A percentile compares a stretch with the other conserved stretches of the same genome.
Evolutionary conservation across 2,113 vertebrate species (phyloP).

Genomic region (Urocolius indicus): DNA sequence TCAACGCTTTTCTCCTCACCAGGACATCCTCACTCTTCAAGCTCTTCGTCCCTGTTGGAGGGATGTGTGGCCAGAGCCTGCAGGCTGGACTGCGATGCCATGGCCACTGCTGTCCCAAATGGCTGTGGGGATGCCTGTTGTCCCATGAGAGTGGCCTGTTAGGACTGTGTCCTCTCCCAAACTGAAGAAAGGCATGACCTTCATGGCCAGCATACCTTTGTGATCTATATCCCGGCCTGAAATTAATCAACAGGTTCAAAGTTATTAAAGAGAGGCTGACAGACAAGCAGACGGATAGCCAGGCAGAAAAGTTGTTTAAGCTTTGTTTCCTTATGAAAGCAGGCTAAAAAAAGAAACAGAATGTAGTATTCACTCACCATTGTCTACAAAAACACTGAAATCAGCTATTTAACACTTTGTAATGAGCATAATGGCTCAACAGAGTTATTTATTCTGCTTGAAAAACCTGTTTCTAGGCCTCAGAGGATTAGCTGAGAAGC

Average conservation of each 20-base stretch:
- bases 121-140: accelerated
- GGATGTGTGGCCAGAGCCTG: not conserved
- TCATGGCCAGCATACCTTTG: not conserved
- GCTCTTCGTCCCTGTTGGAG: accelerated
- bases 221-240: not conserved
- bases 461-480: conserved; percentile 73
- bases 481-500: conserved; percentile 62
- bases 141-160: not conserved
- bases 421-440: conserved; percentile 37
- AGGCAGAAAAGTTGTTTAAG: conserved; percentile 64
- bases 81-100: accelerated
- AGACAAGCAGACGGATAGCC: conserved; percentile 32
- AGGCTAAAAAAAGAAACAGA: conserved; percentile 69
- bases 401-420: conserved; percentile 73
- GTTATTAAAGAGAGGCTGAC: conserved; percentile 45
- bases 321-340: conserved; percentile 66
- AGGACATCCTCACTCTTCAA: not conserved
- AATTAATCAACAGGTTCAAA: conserved; percentile 39
- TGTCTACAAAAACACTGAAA: conserved; percentile 66
- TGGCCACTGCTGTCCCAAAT: accelerated
- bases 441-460: conserved; percentile 70
- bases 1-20: not conserved
- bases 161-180: not conserved
- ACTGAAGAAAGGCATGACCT: not conserved
- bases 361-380: conserved; percentile 53